Conservation (phyloP, 2,888 invertebrate species). For the Parnassius smintheus region DNA sequence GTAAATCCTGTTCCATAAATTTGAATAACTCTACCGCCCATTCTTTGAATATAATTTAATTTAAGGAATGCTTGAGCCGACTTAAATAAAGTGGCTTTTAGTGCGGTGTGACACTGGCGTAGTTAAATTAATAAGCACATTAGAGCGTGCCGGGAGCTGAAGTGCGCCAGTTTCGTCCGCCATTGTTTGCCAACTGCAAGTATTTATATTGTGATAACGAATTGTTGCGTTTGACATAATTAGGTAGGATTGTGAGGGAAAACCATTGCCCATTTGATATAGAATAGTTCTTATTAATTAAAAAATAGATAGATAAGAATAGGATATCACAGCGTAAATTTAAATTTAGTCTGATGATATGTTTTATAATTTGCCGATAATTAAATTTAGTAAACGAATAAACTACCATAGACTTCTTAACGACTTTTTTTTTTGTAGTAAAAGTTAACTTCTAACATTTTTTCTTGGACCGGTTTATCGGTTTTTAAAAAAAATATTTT, state of each 20-base stretch:
- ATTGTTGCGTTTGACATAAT: slow-evolving; percentile 25
- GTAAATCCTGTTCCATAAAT: slow-evolving; percentile 26
- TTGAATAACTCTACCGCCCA: slow-evolving; percentile 29
- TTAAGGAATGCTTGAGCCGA: slow-evolving; percentile 29
- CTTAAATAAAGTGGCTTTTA: slow-evolving; percentile 32
- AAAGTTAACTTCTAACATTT: no score
- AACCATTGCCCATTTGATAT: slow-evolving; percentile 9
- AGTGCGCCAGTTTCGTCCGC: slow-evolving; percentile 27
- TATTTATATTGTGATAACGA: slow-evolving; percentile 26
- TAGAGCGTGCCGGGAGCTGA: slow-evolving; percentile 31
- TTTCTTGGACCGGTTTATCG: no score
- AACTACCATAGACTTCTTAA: no score
- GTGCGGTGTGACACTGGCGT: slow-evolving; percentile 32
- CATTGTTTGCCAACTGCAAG: slow-evolving; percentile 31
- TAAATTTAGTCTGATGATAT: not conserved
- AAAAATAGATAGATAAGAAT: slow-evolving; percentile 5
- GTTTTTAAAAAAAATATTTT: no score
- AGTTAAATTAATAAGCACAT: slow-evolving; percentile 40
- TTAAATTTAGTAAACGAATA: no score
- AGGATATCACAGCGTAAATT: not conserved
- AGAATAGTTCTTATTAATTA: slow-evolving; percentile 4
- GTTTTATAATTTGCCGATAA: no score
- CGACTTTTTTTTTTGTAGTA: no score
- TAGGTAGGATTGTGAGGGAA: slow-evolving; percentile 21
- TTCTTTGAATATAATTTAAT: slow-evolving; percentile 31